Conservation (phyloP, 2,888 invertebrate species). For the Leptopilina myrica region DNA sequence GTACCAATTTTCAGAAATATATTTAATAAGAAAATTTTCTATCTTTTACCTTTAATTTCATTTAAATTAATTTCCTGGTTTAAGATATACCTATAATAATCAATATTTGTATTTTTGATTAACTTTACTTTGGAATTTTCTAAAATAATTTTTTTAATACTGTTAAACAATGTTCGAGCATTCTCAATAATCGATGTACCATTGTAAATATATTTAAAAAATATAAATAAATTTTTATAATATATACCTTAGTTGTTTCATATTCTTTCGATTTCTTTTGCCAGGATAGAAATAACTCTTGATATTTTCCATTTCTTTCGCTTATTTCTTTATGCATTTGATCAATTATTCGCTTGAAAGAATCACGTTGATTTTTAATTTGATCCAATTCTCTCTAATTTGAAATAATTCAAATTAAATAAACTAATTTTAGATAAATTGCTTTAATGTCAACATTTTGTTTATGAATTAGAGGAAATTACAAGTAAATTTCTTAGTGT, state of each 20-base stretch:
- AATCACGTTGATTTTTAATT: constrained; percentile 27
- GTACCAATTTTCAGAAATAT: too few relatives aligned
- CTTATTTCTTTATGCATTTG: not conserved
- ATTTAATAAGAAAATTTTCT: too few relatives aligned
- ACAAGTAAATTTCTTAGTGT: constrained; percentile 54
- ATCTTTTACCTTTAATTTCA: too few relatives aligned
- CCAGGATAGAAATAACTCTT: constrained; percentile 18
- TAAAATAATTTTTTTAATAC: too few relatives aligned
- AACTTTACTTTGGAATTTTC: too few relatives aligned
- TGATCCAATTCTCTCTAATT: constrained; percentile 49
- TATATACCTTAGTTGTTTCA: constrained; percentile 13
- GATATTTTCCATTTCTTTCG: constrained; percentile 11
- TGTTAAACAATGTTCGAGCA: too few relatives aligned
- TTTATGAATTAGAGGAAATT: not conserved
- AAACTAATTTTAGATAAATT: not conserved
- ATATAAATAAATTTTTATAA: not conserved
- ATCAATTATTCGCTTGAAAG: not conserved
- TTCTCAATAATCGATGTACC: too few relatives aligned
- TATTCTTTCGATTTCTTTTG: not conserved
- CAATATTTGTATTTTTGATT: too few relatives aligned
- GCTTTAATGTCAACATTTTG: too few relatives aligned
- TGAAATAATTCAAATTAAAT: not conserved
- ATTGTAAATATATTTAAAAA: not conserved
- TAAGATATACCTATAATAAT: too few relatives aligned
- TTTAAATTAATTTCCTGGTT: too few relatives aligned